Percentiles rank a stretch among this genome's conserved stretches.
Evolutionary conservation across 2,888 invertebrate species (phyloP).

Genomic region (Rhamnusium bicolor): DNA sequence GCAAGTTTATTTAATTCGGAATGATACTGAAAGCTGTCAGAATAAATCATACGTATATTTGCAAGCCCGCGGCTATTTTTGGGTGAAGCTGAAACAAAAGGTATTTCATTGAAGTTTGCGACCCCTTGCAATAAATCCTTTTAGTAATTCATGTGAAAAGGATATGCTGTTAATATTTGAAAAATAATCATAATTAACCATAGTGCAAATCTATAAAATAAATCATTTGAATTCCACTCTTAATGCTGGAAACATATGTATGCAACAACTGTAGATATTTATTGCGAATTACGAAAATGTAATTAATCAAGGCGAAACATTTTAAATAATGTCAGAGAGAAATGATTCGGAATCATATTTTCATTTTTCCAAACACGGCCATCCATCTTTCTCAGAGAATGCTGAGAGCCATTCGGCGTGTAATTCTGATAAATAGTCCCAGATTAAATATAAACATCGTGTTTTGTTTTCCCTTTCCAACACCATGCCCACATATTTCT

Average conservation of each 20-base stretch:
- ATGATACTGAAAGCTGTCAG: background rate
- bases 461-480: conserved; percentile 46
- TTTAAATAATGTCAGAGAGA: conserved; percentile 67
- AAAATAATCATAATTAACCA: conserved; percentile 6
- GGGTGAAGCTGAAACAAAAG: background rate
- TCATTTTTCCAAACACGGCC: conserved; percentile 64
- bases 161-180: background rate
- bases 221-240: conserved; percentile 16
- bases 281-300: conserved; percentile 52
- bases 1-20: background rate
- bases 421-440: conserved; percentile 59
- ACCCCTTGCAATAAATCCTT: background rate
- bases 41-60: background rate
- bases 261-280: conserved; percentile 51
- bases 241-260: conserved; percentile 44
- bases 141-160: background rate
- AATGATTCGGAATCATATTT: conserved; percentile 67
- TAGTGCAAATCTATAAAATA: conserved; percentile 18
- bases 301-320: conserved; percentile 59
- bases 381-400: conserved; percentile 64
- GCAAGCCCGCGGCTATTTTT: background rate
- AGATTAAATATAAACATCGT: conserved; percentile 56
- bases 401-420: conserved; percentile 49
- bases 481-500: conserved; percentile 39
- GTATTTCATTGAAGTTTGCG: background rate